Conservation (phyloP, 2,113 vertebrate species). For the Catharus minimus region DNA sequence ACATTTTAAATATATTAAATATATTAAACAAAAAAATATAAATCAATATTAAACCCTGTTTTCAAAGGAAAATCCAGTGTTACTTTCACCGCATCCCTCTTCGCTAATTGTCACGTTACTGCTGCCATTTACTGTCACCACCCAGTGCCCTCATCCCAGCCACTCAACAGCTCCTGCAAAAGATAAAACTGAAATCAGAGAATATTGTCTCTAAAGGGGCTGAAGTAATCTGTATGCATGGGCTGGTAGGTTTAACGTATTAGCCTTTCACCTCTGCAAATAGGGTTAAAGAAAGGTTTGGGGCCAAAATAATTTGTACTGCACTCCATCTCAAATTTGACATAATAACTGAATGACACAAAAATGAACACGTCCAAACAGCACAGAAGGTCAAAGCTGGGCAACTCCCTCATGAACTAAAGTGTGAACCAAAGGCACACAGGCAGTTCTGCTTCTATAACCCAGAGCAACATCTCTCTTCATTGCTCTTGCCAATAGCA, state of each 20-base stretch:
- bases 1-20: background rate
- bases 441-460: background rate
- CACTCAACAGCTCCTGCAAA: background rate
- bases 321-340: constrained; percentile 3
- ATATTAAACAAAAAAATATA: background rate
- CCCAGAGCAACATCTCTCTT: background rate
- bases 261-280: constrained; percentile 31
- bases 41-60: background rate
- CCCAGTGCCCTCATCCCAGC: background rate
- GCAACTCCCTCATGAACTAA: background rate
- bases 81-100: background rate
- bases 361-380: background rate
- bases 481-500: background rate
- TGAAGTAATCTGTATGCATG: background rate
- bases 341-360: constrained; percentile 17
- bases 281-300: constrained; percentile 20
- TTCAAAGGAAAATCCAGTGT: background rate
- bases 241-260: background rate
- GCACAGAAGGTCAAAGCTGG: background rate
- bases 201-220: background rate
- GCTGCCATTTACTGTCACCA: background rate
- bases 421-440: background rate
- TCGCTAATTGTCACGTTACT: accelerated
- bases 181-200: background rate
- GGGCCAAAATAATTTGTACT: constrained; percentile 16